Conservation (phyloP, 2,888 invertebrate genomes). For the Ophion ellenae region DNA sequence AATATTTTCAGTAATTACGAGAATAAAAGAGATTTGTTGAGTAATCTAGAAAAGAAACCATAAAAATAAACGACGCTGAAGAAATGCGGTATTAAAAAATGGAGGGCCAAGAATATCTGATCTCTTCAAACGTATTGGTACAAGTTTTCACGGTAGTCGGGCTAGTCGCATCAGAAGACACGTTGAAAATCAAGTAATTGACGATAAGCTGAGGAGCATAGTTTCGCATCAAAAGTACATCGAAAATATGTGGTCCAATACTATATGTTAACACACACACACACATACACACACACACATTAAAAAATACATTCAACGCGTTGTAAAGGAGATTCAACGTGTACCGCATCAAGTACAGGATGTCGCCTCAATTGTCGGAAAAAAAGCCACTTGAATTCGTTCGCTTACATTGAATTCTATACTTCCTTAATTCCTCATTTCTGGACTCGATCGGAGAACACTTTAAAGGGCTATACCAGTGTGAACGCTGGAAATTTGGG, state of each 20-base stretch:
- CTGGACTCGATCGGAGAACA: background rate
- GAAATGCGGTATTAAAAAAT: background rate
- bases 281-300: background rate
- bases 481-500: no score
- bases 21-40: no score
- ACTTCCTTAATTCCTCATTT: background rate
- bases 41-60: background rate
- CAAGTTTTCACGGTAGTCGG: background rate
- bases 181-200: background rate
- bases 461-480: no score
- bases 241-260: background rate
- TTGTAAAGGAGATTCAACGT: background rate
- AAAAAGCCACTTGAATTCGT: background rate
- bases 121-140: background rate
- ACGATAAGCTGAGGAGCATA: background rate
- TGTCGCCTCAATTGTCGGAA: background rate
- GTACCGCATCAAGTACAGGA: background rate
- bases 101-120: background rate
- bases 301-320: background rate
- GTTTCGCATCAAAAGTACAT: background rate
- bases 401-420: background rate
- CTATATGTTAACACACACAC: background rate
- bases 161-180: background rate
- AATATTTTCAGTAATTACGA: no score
- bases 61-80: background rate